phyloP scores from a whole-genome alignment of 2,113 vertebrate genomes.

The Bagarius yarrelli region DNA sequence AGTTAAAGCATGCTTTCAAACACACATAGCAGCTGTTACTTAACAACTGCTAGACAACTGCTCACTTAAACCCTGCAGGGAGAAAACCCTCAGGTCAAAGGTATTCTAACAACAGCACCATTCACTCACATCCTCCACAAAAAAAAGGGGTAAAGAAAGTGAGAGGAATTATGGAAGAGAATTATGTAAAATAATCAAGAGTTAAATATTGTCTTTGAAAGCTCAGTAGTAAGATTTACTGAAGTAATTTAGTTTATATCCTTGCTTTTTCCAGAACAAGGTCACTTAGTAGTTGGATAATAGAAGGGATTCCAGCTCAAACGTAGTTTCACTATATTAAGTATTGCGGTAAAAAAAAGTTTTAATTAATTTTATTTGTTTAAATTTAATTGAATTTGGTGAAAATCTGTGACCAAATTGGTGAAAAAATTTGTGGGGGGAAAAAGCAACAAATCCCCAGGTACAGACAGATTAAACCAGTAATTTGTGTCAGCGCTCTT shows the following conservation, averaged over 20 bases:
- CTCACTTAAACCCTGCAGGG: slow-evolving; percentile 47
- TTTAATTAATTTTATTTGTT: no score
- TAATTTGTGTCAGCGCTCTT: not conserved
- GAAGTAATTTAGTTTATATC: not conserved
- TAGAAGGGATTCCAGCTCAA: no score
- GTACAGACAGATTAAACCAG: not conserved
- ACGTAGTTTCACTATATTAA: no score
- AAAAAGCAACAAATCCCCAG: not conserved
- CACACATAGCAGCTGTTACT: slow-evolving; percentile 58
- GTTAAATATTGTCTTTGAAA: not conserved
- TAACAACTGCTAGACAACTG: slow-evolving; percentile 64
- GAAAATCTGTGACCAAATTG: no score
- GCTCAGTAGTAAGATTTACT: not conserved
- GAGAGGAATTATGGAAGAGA: not conserved
- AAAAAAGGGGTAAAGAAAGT: not conserved
- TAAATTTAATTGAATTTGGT: no score
- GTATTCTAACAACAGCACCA: slow-evolving; percentile 17
- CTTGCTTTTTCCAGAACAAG: not conserved
- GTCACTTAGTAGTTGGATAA: no score
- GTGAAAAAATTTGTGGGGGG: no score
- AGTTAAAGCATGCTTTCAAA: slow-evolving; percentile 36
- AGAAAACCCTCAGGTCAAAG: slow-evolving; percentile 28
- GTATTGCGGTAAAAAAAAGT: no score
- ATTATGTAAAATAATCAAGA: not conserved
- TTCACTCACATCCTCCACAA: not conserved